Conservation (phyloP, 2,888 invertebrate species). For the Aquatica leii region DNA sequence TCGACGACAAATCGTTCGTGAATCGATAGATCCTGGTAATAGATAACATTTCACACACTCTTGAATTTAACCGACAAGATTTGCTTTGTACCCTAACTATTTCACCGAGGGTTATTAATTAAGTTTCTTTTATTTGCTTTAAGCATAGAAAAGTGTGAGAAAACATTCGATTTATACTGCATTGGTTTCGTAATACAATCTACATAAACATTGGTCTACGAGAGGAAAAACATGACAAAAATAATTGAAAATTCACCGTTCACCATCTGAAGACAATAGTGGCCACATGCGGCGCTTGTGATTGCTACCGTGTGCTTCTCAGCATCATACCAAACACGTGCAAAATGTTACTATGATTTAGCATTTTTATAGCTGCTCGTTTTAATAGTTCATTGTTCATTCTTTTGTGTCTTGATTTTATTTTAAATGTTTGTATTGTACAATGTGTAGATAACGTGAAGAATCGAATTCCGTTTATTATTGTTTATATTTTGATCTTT, state of each 20-base stretch:
- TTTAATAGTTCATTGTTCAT: conserved; percentile 4
- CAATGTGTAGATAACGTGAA: background rate
- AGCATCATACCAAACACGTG: conserved; percentile 30
- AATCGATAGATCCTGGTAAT: conserved; percentile 56
- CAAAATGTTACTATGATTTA: conserved; percentile 20
- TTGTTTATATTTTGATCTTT: background rate
- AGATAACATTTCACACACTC: conserved; percentile 59
- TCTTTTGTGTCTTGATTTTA: background rate
- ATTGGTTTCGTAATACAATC: background rate
- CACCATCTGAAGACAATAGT: conserved; percentile 53
- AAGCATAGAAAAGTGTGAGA: conserved; percentile 9
- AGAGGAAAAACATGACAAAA: conserved; percentile 1
- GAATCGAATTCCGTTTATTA: background rate
- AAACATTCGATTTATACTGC: conserved; percentile 3
- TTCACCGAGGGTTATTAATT: conserved; percentile 36
- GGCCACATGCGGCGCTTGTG: conserved; percentile 51
- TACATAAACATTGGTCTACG: background rate
- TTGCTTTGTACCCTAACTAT: conserved; percentile 33
- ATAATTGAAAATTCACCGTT: conserved; percentile 23
- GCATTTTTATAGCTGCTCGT: conserved; percentile 13
- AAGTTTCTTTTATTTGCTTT: conserved; percentile 32
- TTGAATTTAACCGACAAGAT: conserved; percentile 49
- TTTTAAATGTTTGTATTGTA: background rate
- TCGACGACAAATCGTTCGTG: conserved; percentile 56
- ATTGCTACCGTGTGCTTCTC: conserved; percentile 54